Conservation (phyloP, 2,797 vertebrate species). For the Molossus molossus region DNA sequence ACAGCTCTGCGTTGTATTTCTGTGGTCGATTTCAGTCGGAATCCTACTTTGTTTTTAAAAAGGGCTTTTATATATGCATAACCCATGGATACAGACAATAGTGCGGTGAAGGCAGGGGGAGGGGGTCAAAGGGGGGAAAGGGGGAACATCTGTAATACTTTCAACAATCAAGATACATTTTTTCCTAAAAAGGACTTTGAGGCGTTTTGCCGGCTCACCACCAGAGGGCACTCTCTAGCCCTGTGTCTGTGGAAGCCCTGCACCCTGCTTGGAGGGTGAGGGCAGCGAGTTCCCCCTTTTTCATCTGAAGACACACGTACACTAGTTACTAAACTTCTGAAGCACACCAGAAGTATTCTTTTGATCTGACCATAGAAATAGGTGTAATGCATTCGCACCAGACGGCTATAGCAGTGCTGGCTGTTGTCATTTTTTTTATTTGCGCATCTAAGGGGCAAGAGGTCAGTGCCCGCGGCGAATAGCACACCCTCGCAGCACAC, state of each 20-base stretch:
- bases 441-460: background rate
- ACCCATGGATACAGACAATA: too few relatives aligned
- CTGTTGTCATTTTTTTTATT: background rate
- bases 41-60: background rate
- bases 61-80: too few relatives aligned
- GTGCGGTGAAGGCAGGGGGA: too few relatives aligned
- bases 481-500: rapidly evolving
- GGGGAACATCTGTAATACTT: too few relatives aligned
- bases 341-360: background rate
- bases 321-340: background rate
- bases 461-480: background rate
- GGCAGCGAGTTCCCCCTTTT: background rate
- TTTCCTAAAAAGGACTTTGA: background rate
- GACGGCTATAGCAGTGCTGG: background rate
- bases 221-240: constrained; percentile 72
- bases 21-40: background rate
- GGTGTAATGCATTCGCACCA: background rate
- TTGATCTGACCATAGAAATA: background rate
- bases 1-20: constrained; percentile 2
- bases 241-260: background rate
- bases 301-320: background rate
- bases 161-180: too few relatives aligned
- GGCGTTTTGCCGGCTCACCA: constrained; percentile 42
- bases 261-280: too few relatives aligned
- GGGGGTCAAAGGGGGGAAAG: too few relatives aligned